Evolutionary conservation across 2,888 invertebrate genomes (phyloP).

Genomic region (Apamea monoglypha): DNA sequence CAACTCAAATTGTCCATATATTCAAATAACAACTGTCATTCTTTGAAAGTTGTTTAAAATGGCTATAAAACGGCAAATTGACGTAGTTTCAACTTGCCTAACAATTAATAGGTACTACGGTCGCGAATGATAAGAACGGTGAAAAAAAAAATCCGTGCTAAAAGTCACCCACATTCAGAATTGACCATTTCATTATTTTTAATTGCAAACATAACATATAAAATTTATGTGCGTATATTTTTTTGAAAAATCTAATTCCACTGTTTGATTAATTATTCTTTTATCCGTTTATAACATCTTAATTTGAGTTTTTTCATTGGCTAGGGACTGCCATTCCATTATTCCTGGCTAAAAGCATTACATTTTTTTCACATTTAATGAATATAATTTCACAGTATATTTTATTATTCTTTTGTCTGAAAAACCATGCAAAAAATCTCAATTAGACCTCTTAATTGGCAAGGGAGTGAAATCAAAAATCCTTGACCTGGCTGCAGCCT

Average conservation of each 20-base stretch:
- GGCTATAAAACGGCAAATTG: neutral
- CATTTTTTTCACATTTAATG: neutral
- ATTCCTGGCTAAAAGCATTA: neutral
- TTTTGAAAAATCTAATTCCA: neutral
- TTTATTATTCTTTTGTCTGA: constrained; percentile 1
- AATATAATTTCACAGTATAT: neutral
- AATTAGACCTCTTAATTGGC: constrained; percentile 15
- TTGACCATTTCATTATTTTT: neutral
- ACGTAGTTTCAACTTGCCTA: neutral
- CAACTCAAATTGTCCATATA: neutral
- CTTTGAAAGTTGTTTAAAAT: neutral
- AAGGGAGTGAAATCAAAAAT: constrained; percentile 24
- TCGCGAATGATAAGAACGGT: neutral
- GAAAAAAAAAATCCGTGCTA: too few species aligned
- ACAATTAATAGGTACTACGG: neutral
- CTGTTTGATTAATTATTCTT: constrained; percentile 7
- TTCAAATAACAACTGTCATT: neutral
- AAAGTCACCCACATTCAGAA: neutral
- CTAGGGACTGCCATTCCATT: constrained; percentile 20
- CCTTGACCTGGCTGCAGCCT: constrained; percentile 39
- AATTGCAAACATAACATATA: neutral
- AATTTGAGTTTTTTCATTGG: neutral
- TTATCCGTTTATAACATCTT: neutral
- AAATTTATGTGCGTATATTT: neutral
- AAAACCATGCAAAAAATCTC: constrained; percentile 9